A percentile compares a stretch with the other conserved stretches of the same genome.
Conservation (phyloP, 2,888 invertebrate genomes). For the Galerucella pusilla region DNA sequence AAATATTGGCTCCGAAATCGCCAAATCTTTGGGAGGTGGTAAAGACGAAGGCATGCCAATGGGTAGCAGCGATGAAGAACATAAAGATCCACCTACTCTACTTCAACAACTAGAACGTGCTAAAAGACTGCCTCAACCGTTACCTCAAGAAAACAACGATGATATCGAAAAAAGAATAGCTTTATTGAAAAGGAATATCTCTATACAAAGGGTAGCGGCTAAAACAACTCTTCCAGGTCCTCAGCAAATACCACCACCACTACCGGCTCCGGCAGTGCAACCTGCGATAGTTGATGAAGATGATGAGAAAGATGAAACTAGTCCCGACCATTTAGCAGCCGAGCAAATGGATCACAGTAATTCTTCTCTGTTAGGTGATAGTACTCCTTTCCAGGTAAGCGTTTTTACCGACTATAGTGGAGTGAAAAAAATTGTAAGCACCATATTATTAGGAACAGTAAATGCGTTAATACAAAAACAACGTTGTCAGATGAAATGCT, state of each 20-base stretch:
- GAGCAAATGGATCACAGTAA: constrained; percentile 62
- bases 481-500: too few species aligned
- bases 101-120: constrained; percentile 20
- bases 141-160: constrained; percentile 43
- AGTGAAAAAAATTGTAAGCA: too few species aligned
- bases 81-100: constrained; percentile 31
- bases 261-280: constrained; percentile 4
- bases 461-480: too few species aligned
- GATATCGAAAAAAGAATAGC: constrained; percentile 54
- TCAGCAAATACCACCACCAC: constrained; percentile 32
- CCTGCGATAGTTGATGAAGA: constrained; percentile 10
- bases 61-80: constrained; percentile 55
- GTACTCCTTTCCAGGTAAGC: constrained; percentile 61
- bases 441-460: too few species aligned
- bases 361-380: constrained; percentile 58
- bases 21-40: constrained; percentile 49
- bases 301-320: constrained; percentile 41
- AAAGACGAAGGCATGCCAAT: constrained; percentile 48
- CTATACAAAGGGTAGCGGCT: constrained; percentile 54
- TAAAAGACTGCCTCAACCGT: constrained; percentile 20
- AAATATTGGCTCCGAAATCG: constrained; percentile 56
- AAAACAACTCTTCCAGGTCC: constrained; percentile 29
- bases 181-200: constrained; percentile 56
- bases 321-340: constrained; percentile 53
- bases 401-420: not conserved